Percentiles rank a stretch among this genome's conserved stretches.
Conservation (phyloP, 2,113 vertebrate genomes). For the Erythrolamprus reginae region DNA sequence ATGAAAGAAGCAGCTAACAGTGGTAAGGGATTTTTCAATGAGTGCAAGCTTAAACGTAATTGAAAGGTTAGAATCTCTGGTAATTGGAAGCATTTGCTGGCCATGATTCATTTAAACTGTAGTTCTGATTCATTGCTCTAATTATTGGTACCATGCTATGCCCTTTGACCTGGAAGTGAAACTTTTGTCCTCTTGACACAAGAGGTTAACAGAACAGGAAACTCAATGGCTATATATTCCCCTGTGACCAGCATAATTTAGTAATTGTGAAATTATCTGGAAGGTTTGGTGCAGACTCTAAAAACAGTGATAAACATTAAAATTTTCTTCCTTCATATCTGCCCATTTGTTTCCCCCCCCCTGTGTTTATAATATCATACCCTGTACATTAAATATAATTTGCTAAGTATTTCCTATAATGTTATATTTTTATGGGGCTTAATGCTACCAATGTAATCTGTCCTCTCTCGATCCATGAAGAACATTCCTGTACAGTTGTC, state of each 20-base stretch:
- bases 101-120: slow-evolving; percentile 64
- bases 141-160: slow-evolving; percentile 80
- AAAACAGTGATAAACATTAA: slow-evolving; percentile 84
- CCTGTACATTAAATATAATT: neutral
- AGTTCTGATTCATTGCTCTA: slow-evolving; percentile 75
- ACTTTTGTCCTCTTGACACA: slow-evolving; percentile 74
- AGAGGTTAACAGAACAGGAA: slow-evolving; percentile 94
- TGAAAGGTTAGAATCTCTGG: slow-evolving; percentile 47
- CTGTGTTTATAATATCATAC: slow-evolving; percentile 31
- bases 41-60: slow-evolving; percentile 10
- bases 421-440: neutral
- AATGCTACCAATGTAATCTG: neutral
- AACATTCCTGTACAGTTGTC: neutral
- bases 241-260: slow-evolving; percentile 81
- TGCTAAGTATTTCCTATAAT: neutral
- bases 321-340: slow-evolving; percentile 31
- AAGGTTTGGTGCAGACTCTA: slow-evolving; percentile 71
- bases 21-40: slow-evolving; percentile 23
- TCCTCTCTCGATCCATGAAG: neutral
- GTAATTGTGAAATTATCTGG: slow-evolving; percentile 89
- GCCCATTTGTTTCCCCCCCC: slow-evolving; percentile 67
- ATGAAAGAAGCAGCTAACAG: neutral
- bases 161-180: slow-evolving; percentile 93
- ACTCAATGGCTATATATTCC: slow-evolving; percentile 71
- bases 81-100: slow-evolving; percentile 72